These are phyloP conservation scores for Coenonympha glycerion DNA, from an alignment of 2,888 invertebrate species.

Conservation along the genomic window DNA sequence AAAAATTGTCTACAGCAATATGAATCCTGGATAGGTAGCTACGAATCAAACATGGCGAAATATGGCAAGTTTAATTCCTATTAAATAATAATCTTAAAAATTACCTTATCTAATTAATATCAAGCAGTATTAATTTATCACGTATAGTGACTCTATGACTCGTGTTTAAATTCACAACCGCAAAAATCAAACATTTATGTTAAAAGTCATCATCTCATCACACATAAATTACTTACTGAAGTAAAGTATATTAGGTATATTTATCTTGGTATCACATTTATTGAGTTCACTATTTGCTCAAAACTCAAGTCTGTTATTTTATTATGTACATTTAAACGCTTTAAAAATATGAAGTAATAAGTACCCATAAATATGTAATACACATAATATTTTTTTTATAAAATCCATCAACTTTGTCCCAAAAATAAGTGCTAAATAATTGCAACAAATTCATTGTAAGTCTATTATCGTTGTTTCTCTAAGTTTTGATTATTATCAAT, in stretches of 20 bases:
- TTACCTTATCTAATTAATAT: conserved; percentile 16
- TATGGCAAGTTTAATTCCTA: conserved; percentile 71
- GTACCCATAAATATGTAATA: no score
- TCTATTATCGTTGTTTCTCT: no score
- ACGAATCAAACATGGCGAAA: conserved; percentile 66
- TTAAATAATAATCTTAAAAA: conserved; percentile 18
- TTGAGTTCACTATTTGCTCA: not conserved
- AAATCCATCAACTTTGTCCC: no score
- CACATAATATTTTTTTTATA: no score
- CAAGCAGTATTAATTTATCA: conserved; percentile 5
- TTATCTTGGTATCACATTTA: conserved; percentile 1
- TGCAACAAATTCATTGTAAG: no score
- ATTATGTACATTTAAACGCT: not conserved
- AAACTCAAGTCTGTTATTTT: not conserved
- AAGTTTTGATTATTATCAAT: no score
- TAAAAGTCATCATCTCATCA: conserved; percentile 11
- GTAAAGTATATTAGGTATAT: no score
- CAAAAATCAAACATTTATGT: conserved; percentile 13
- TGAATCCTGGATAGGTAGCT: no score
- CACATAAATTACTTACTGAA: no score
- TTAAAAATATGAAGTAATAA: no score
- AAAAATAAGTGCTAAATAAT: no score
- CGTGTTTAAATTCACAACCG: conserved; percentile 21
- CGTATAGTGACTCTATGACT: conserved; percentile 5
- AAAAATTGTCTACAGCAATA: no score